Evolutionary conservation across 2,797 vertebrate genomes (phyloP).

Genomic region (Syngnathus rostellatus): DNA sequence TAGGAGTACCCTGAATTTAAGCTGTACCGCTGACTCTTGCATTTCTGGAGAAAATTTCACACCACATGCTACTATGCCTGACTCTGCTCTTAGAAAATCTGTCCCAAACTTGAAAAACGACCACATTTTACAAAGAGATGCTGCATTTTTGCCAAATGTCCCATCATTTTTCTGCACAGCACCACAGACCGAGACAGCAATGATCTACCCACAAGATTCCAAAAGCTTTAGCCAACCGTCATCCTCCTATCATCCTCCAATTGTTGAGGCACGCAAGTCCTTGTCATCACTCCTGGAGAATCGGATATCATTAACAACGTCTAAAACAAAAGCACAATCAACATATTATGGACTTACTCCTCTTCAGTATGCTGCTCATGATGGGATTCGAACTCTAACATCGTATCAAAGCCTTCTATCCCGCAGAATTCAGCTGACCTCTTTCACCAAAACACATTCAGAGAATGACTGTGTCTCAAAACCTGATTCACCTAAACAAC

Average conservation of each 20-base stretch:
- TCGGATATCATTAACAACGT: slow-evolving; percentile 50
- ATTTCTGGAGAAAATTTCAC: slow-evolving; percentile 27
- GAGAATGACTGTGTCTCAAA: slow-evolving; percentile 27
- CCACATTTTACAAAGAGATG: slow-evolving; percentile 26
- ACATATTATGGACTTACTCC: slow-evolving; percentile 71
- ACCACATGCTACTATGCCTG: slow-evolving; percentile 10
- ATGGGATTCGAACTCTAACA: slow-evolving; percentile 51
- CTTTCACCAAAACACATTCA: slow-evolving; percentile 24
- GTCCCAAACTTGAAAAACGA: slow-evolving; percentile 31
- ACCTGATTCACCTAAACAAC: slow-evolving; percentile 29
- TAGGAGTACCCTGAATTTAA: slow-evolving; percentile 26
- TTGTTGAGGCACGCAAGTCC: slow-evolving; percentile 55
- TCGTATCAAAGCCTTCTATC: slow-evolving; percentile 31
- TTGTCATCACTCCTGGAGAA: slow-evolving; percentile 55
- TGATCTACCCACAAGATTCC: slow-evolving; percentile 20
- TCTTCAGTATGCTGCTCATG: slow-evolving; percentile 59
- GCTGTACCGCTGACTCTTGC: slow-evolving; percentile 18
- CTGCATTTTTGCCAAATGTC: slow-evolving; percentile 38
- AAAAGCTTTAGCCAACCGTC: slow-evolving; percentile 25
- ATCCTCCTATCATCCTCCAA: slow-evolving; percentile 29
- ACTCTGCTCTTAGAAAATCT: slow-evolving; percentile 10
- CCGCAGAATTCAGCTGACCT: slow-evolving; percentile 17
- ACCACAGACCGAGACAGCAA: slow-evolving; percentile 25
- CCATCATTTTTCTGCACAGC: slow-evolving; percentile 39
- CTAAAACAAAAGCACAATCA: slow-evolving; percentile 57